Evolutionary conservation across 2,888 invertebrate species (phyloP).

Genomic region (Drosophila recens): DNA sequence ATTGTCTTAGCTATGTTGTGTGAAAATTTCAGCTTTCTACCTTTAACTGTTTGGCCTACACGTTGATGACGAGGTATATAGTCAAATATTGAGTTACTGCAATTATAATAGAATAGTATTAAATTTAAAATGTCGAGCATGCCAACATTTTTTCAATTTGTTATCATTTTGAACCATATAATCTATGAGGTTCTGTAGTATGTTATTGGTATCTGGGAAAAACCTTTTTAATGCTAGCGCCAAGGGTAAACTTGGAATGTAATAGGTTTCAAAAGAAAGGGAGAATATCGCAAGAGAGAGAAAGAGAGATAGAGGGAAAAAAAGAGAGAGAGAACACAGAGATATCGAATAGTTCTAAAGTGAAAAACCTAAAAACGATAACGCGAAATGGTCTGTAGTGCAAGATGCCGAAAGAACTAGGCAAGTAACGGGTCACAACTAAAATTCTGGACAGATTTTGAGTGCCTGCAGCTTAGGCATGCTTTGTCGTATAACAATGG

Average conservation of each 20-base stretch:
- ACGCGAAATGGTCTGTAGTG: constrained; percentile 1
- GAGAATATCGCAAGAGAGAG: background rate
- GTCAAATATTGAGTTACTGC: background rate
- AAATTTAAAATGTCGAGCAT: background rate
- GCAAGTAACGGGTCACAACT: too few species aligned
- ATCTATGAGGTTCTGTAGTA: background rate
- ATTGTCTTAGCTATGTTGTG: too few species aligned
- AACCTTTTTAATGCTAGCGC: background rate
- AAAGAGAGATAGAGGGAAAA: background rate
- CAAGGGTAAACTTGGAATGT: background rate
- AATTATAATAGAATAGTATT: background rate
- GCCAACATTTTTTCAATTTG: background rate
- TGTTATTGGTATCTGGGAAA: constrained; percentile 1
- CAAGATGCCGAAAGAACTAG: background rate
- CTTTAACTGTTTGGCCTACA: too few species aligned
- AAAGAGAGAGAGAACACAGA: background rate
- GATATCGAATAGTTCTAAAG: background rate
- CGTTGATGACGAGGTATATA: too few species aligned
- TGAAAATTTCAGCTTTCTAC: too few species aligned
- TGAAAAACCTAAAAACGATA: constrained; percentile 9
- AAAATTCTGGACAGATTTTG: too few species aligned
- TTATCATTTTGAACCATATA: constrained; percentile 6
- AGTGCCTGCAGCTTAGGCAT: too few species aligned
- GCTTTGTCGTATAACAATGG: too few species aligned
- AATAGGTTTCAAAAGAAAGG: background rate